These are phyloP conservation scores for Lithophane socia DNA, from an alignment of 2,888 invertebrate genomes.

Conservation along the genomic window DNA sequence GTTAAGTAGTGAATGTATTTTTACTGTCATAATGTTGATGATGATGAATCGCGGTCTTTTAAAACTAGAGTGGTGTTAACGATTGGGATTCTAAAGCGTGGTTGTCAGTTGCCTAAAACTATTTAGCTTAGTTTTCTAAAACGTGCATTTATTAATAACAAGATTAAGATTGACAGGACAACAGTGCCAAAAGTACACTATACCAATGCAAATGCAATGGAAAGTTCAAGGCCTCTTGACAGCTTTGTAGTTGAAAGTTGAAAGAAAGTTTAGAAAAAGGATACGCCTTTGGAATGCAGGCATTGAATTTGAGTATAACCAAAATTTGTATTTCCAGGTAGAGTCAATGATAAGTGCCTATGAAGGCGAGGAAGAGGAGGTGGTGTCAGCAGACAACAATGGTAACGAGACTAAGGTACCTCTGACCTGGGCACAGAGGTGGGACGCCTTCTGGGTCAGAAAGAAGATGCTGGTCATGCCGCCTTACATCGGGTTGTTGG, in stretches of 20 bases:
- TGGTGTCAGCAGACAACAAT: constrained; percentile 85
- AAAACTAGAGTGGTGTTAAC: neutral
- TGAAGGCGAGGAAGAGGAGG: constrained; percentile 85
- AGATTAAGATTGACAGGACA: no score
- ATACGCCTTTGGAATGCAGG: neutral
- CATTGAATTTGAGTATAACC: neutral
- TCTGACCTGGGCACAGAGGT: constrained; percentile 83
- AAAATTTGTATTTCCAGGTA: constrained; percentile 74
- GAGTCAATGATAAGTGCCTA: constrained; percentile 87
- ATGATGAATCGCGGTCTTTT: neutral
- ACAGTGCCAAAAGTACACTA: neutral
- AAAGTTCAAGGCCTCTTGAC: neutral
- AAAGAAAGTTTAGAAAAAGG: neutral
- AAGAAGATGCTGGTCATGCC: constrained; percentile 88
- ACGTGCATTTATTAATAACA: no score
- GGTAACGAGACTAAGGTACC: constrained; percentile 86
- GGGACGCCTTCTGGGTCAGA: constrained; percentile 86
- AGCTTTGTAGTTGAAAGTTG: neutral
- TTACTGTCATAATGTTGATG: neutral
- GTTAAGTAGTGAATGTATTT: neutral
- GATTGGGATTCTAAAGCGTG: no score
- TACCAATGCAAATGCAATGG: neutral
- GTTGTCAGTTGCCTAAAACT: no score
- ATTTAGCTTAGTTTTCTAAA: no score
- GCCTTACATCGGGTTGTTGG: constrained; percentile 89